Evolutionary conservation across 2,797 vertebrate species (phyloP).

Genomic region (Trematomus bernacchii): DNA sequence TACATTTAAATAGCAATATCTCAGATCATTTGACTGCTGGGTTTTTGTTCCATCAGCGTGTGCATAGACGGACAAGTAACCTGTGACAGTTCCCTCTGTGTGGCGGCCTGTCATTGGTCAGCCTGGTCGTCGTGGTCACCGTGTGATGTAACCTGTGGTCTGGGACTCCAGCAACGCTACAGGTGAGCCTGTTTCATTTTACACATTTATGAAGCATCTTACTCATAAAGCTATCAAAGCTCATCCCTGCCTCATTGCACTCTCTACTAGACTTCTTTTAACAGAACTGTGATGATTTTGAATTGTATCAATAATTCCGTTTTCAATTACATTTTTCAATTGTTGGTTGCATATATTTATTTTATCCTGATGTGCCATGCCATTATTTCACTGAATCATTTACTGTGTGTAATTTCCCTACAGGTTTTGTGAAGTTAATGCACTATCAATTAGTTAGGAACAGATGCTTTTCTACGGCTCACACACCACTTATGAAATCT

Average conservation of each 20-base stretch:
- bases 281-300: not conserved
- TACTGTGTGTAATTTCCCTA: not conserved
- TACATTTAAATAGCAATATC: too few species aligned
- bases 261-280: not conserved
- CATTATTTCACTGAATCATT: not conserved
- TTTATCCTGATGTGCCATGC: not conserved
- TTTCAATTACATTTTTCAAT: not conserved
- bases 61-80: conserved; percentile 85
- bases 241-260: not conserved
- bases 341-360: not conserved
- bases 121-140: conserved; percentile 91
- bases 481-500: not conserved
- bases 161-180: conserved; percentile 88
- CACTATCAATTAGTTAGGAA: too few species aligned
- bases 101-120: conserved; percentile 88
- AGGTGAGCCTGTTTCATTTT: conserved; percentile 76
- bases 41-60: conserved; percentile 69
- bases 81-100: conserved; percentile 83
- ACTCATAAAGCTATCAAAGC: not conserved
- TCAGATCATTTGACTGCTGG: not conserved
- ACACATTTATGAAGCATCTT: too few species aligned
- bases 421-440: not conserved
- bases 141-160: conserved; percentile 88
- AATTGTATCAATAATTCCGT: not conserved
- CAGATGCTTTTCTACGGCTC: not conserved